phyloP scores from a whole-genome alignment of 2,888 invertebrate species.

The Acanthosepion lycidas region DNA sequence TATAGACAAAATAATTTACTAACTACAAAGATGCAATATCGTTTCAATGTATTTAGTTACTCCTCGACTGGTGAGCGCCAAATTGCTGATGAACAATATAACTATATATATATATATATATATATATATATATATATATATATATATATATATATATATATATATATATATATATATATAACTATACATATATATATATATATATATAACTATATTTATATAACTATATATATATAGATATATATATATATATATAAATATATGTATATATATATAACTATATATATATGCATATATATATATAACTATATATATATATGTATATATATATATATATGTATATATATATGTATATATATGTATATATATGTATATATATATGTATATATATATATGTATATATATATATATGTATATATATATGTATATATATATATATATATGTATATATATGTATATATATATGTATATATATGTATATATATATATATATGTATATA shows the following conservation, averaged over 20 bases:
- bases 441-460: background rate
- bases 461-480: background rate
- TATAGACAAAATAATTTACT: no score
- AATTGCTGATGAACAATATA: background rate
- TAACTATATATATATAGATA: no score
- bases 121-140: background rate
- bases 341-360: background rate
- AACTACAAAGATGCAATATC: no score
- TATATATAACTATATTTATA: no score
- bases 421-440: background rate
- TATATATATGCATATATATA: background rate
- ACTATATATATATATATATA: background rate
- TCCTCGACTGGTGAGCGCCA: no score
- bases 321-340: no score
- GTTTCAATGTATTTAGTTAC: no score
- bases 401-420: background rate
- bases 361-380: background rate
- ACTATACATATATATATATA: background rate
- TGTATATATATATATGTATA: background rate
- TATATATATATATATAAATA: no score
- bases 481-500: background rate
- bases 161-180: background rate
- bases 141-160: background rate
- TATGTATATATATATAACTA: no score
- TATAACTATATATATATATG: no score